Evolutionary conservation across 2,797 vertebrate genomes (phyloP), one percentile per base, ranked within the genome.

Genomic region (Rhinatrema bivittatum): DNA sequence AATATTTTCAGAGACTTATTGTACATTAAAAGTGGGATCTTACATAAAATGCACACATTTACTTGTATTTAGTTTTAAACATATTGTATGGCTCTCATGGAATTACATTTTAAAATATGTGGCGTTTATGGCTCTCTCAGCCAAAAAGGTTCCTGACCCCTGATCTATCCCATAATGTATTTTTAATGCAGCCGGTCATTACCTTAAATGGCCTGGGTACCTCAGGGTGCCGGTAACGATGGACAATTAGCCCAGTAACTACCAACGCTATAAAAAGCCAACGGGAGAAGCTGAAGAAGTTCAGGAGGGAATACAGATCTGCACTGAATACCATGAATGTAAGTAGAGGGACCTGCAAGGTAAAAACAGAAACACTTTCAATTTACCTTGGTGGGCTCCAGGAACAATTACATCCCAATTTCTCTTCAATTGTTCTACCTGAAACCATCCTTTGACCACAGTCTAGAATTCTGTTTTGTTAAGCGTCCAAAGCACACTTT

Each of bases 221-320:
- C 32, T 76, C 68, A 0, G 78, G 78, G 31, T 72, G 45, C 2
- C 59, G 71, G 14, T 26, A 35, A 2, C 72, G 74, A 18, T 81
- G 76, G 29, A 78, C 42, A 2, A 76, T 72, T 34, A 79, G 72
- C 5, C 78, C 78, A 0, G 79, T 52, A 7, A 78, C 79, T 29
- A 71, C 70, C 11, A 79, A 20, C n/a, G 78, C 78, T 57, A 81
- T 74, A 59, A 81, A 81, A 30, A 81, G 63, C 76, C 78, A 81
- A 23, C 76, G 61, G 29, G 78, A 76, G 47, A 79, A 78, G 41
- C 78, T 81, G 64, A 76, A 77, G 61, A 81, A 81, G 58, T 68
- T 77, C 58, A 81, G 7, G 1, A 81, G 63, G 9, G 68, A 74
- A 35, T 78, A 78, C 37, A 81, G 62, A 19, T 81, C 78, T 45